Percentiles rank a stretch among this genome's conserved stretches.
Evolutionary conservation across 2,797 vertebrate genomes (phyloP).

Genomic region (Onychomys leucogaster): DNA sequence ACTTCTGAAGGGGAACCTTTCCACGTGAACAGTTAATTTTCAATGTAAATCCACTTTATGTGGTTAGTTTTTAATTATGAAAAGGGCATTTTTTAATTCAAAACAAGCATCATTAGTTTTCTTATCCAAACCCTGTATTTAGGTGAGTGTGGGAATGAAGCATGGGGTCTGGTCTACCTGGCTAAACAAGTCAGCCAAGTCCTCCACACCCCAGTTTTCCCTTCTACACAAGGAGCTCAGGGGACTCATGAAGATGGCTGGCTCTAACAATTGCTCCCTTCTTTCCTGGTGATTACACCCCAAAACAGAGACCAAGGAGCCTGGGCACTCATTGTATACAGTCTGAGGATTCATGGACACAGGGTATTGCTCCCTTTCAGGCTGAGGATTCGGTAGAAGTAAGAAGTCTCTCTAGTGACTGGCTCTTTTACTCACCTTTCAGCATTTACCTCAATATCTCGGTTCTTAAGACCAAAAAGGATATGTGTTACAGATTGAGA

Average conservation of each 20-base stretch:
- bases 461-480: too few relatives aligned
- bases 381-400: too few relatives aligned
- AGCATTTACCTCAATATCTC: too few relatives aligned
- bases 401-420: too few relatives aligned
- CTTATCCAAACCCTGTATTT: not conserved
- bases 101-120: slow-evolving; percentile 58
- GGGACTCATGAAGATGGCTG: not conserved
- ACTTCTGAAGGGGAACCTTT: slow-evolving; percentile 60
- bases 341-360: too few relatives aligned
- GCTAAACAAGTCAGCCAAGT: not conserved
- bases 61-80: slow-evolving; percentile 55
- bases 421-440: too few relatives aligned
- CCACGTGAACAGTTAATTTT: slow-evolving; percentile 62
- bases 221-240: not conserved
- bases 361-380: too few relatives aligned
- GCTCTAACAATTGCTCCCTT: not conserved
- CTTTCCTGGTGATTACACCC: not conserved
- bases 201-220: not conserved
- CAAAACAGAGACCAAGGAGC: not conserved
- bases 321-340: not conserved
- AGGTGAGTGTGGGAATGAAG: not conserved
- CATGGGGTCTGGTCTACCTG: rapidly evolving
- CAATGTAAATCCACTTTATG: slow-evolving; percentile 68
- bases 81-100: slow-evolving; percentile 38
- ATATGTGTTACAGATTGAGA: not conserved